Base-by-base conservation (phyloP, 2,797 vertebrate genomes). In the Danio choprae region DNA sequence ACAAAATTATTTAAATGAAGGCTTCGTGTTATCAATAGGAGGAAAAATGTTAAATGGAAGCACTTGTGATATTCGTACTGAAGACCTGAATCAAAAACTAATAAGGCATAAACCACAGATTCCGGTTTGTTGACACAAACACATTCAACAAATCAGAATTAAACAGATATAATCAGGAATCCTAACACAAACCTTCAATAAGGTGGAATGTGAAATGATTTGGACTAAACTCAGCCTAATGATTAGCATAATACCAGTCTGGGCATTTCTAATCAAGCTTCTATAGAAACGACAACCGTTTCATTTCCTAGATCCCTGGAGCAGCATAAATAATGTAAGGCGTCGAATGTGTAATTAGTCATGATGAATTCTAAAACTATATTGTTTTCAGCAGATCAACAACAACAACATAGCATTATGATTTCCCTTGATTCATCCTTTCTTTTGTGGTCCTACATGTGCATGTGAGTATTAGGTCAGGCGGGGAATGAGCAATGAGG, bases 101-200 rank as follows among this genome's bases (percentile, higher is more conserved):
- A 73, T 83, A 79, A 76, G 72, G 80, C 83, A 63, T 79, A 11
- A 58, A 60, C 68, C 68, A 79, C 68, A 72, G 77, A 72, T 53
- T 80, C 22, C 48, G 69, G 77, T 72, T 79, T 73, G 59, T 55
- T 44, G 48, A 72, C 18, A 60, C 65, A 73, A 80, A 79, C 69
- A 64, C 68, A 63, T 82, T 60, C 50, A 51, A 12, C 43, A 38
- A 16, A 29, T 53, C 67, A 43, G 11, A 71, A 79, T 51, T 22
- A 71, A 62, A 71, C 15, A 1, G 15, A 29, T 29, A 59, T 56
- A 36, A 68, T 70, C 8, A 62, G 67, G 8, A 51, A 29, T 46
- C 13, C 15, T 48, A 70, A 60, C 20, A 29, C n/a, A 70, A 65
- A 70, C 56, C 67, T 12, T 53, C 20, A 55, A 55, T 41, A 12